Evolutionary conservation across 2,888 invertebrate genomes (phyloP), one percentile per base, ranked within the genome.

Genomic region (Dendrolimus pini): DNA sequence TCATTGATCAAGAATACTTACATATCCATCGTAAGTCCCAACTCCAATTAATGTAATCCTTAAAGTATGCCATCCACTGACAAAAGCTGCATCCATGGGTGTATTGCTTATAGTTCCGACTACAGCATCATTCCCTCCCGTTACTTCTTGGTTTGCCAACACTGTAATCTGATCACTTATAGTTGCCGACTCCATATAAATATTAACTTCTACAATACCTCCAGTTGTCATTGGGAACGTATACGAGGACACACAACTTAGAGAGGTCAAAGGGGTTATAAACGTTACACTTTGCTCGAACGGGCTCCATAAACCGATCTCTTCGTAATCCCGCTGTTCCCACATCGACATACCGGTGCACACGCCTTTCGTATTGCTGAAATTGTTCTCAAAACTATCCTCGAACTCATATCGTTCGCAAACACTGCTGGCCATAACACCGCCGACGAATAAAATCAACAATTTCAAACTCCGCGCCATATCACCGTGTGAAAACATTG

Each of bases 321-420:
- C 53, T 1, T 64, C 56, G 41, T 79, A 84, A 9, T 56, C 59
- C 7, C 67, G 67, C 14, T 71, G 56, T 2, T 63, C 60, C 83
- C 83, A 83, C 41, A 62, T 60, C 0, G 56, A 56, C 54, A 59
- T 8, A 58, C 56, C 0, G 12, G 30, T 0, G 12, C 18, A 58
- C 80, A 83, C 2, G 1, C 67, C 66, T 18, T 54, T 54, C 41
- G 66, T 60, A 58, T 69, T 65, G 12, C 59, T 62, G 58, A 85
- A 85, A 2, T 65, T 58, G 6, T 63, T 63, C 2, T 72, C 64
- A 41, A 69, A 77, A 8, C 69, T 67, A 18, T 75, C 68, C 59
- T 77, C 78, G 58, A 83, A 82, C 52, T 72, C 70, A 60, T 76
- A 78, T 56, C 67, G 69, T 10, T 77, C 68, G 64, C 83, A 83